Evolutionary conservation across 2,797 vertebrate genomes (phyloP), one percentile per base, ranked within the genome.

Genomic region (Rousettus madagascariensis): DNA sequence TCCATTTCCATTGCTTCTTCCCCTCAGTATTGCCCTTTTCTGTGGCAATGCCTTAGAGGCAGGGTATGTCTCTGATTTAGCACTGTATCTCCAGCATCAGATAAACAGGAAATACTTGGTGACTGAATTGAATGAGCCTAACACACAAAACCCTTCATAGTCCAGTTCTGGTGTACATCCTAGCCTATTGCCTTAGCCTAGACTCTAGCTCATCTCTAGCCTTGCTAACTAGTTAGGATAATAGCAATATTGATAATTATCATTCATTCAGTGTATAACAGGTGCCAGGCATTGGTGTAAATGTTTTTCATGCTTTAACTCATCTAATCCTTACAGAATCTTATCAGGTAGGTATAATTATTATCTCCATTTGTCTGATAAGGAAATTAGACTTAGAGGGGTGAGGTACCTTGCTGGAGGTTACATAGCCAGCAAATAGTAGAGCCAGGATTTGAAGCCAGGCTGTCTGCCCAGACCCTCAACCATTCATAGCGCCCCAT

Each of bases 381-480:
- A 94, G 77, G 71, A 72, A 77, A 92, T 77, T 53, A 69, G 90
- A 22, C 55, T 71, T n/a, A 84, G 72, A 71, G 69, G 41, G 30
- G 5, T 61, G 57, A 84, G 49, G 43, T 46, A 41, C 61, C 51
- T 95, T 77, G 74, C 20, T 7, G 38, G 41, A 66, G 49, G n/a
- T 87, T 78, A 79, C 36, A 22, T 59, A 51, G 66, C 49, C 41
- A 78, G 24, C 66, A 93, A 75, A 16, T 69, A 36, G 41, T 33
- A 20, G 65, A 55, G 24, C 41, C 20, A 78, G 41, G 55, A 49
- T 51, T 38, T 59, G 85, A 89, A 65, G 74, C 51, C 63, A 93
- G 86, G 55, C 7, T 6, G 7, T 53, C 6, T 68, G 74, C 57
- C 46, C 12, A 68, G 53, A 65, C 53, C 28, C 26, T 63, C 59